Percentiles rank a stretch among this genome's conserved stretches.
Conservation (phyloP, 2,888 invertebrate species). For the Sarcophaga carnaria region DNA sequence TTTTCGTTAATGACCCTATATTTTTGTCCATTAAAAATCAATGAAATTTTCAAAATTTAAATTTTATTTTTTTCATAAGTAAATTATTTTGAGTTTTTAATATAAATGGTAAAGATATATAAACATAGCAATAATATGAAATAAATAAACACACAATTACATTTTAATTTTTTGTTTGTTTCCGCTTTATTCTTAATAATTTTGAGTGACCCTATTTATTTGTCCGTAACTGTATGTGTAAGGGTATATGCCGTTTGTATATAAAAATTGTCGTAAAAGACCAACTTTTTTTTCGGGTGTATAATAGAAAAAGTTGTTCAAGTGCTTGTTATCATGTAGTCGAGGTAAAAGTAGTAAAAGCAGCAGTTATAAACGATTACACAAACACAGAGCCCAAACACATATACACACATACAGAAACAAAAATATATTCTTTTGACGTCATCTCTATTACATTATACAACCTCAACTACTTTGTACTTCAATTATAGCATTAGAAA, state of each 20-base stretch:
- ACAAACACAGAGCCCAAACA: neutral
- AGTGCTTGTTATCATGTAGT: constrained; percentile 48
- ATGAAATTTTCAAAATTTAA: too few species aligned
- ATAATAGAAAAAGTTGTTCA: constrained; percentile 37
- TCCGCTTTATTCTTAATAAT: too few species aligned
- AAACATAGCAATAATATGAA: too few species aligned
- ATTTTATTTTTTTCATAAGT: too few species aligned
- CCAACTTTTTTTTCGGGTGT: constrained; percentile 40
- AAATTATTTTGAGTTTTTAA: too few species aligned
- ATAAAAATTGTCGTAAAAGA: constrained; percentile 13
- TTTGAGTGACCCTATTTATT: too few species aligned
- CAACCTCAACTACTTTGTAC: constrained; percentile 49
- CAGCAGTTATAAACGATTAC: constrained; percentile 49
- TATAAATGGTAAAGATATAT: too few species aligned
- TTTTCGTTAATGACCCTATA: too few species aligned
- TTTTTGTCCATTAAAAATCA: too few species aligned
- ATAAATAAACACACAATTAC: too few species aligned
- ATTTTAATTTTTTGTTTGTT: too few species aligned
- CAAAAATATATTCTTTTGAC: constrained; percentile 47
- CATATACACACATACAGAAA: neutral
- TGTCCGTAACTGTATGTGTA: neutral
- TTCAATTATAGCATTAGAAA: constrained; percentile 37
- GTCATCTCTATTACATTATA: constrained; percentile 62
- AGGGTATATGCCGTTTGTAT: too few species aligned
- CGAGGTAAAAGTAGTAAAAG: constrained; percentile 12